Base-by-base conservation (phyloP, 2,797 vertebrate genomes). In the Mastacembelus armatus region DNA sequence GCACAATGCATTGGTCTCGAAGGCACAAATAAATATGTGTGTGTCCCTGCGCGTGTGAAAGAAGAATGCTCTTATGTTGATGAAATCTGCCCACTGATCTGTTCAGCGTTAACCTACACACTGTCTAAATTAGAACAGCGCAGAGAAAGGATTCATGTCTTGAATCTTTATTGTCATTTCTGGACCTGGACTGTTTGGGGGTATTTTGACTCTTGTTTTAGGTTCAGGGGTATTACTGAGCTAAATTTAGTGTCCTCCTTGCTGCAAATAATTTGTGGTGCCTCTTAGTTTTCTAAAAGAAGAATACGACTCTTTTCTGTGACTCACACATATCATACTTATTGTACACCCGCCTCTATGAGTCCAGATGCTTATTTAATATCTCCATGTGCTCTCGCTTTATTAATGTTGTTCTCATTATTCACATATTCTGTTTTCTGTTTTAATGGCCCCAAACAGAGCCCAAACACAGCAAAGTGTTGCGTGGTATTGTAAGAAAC, bases 21-120 rank as follows among this genome's bases (percentile, higher is more conserved):
- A 74, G 64, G 78, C 76, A 77, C 52, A 75, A 83, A 85, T 83
- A 73, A 74, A 79, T 78, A 36, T 74, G 66, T 75, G 66, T 77
- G 39, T 33, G 69, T 62, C n/a, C 35, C 61, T 22, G 45, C 49
- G 40, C 39, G 77, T 72, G 79, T 72, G 69, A 78, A 72, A 54
- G 64, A 77, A 80, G 71, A 79, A 58, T 5, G 39, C 62, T 80
- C 77, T 52, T 9, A 62, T 75, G 57, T 66, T 69, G 68, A 44
- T 40, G 32, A 66, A 54, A 63, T 56, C 58, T 72, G 70, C 71
- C 58, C 71, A 74, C 74, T 38, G 33, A 81, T 81, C 55, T 77
- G 65, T 58, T 80, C 45, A 67, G 62, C 69, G 49, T 60, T 79
- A 81, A 85, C 81, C 83, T 81, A 87, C 86, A 78, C 86, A 68